These are phyloP conservation scores for Colossoma macropomum DNA, from an alignment of 2,113 vertebrate genomes.

Conservation along the genomic window DNA sequence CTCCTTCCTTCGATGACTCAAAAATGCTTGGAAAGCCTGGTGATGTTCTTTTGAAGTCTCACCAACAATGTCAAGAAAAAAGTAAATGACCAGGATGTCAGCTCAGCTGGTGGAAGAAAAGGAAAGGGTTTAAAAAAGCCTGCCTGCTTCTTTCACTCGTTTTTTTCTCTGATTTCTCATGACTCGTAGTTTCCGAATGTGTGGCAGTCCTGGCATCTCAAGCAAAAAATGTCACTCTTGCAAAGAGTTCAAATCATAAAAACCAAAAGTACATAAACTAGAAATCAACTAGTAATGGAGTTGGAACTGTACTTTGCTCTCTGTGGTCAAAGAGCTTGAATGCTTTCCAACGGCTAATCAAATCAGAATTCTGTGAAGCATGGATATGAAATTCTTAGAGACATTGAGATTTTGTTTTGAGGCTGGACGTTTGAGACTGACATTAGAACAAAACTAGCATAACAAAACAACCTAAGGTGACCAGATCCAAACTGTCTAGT, in stretches of 20 bases:
- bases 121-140: background rate
- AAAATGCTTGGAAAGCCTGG: constrained; percentile 74
- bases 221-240: background rate
- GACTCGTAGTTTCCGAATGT: background rate
- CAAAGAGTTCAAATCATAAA: background rate
- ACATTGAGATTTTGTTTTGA: background rate
- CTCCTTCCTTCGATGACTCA: constrained; percentile 56
- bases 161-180: background rate
- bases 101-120: constrained; percentile 8
- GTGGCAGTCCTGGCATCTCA: background rate
- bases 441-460: background rate
- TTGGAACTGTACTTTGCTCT: background rate
- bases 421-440: background rate
- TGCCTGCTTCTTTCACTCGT: background rate
- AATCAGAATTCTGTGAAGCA: background rate
- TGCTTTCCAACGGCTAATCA: background rate
- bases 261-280: background rate
- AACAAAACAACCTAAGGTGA: too few relatives aligned
- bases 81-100: constrained; percentile 70
- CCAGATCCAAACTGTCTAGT: too few relatives aligned
- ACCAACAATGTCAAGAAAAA: constrained; percentile 68
- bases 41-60: constrained; percentile 82
- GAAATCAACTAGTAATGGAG: background rate
- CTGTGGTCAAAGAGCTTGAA: background rate
- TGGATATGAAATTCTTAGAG: background rate